phyloP scores from a whole-genome alignment of 2,113 vertebrate genomes.

The Ia io region DNA sequence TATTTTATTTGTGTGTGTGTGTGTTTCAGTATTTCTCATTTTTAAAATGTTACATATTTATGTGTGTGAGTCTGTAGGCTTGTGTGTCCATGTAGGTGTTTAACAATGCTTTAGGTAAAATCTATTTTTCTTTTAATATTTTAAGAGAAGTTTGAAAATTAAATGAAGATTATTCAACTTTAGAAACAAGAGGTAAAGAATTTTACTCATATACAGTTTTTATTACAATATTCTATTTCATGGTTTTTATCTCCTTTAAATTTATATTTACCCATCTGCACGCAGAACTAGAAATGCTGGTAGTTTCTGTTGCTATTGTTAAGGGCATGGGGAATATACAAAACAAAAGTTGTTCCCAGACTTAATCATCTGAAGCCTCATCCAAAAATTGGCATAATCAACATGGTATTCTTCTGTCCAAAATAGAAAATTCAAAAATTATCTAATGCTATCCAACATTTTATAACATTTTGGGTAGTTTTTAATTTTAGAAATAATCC shows the following conservation, averaged over 20 bases:
- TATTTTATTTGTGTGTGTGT: background rate
- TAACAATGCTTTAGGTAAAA: background rate
- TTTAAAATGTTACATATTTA: background rate
- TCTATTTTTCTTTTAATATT: background rate
- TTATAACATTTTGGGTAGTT: background rate
- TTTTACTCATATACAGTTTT: background rate
- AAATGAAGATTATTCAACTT: background rate
- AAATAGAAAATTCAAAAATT: background rate
- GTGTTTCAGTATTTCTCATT: background rate
- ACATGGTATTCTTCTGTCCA: background rate
- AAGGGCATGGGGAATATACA: background rate
- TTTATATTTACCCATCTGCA: slow-evolving; percentile 12
- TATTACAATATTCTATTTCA: background rate
- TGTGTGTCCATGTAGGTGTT: background rate
- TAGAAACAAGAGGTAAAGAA: background rate
- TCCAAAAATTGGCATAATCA: slow-evolving; percentile 13
- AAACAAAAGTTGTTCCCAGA: slow-evolving; percentile 39
- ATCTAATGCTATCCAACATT: background rate
- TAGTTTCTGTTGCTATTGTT: background rate
- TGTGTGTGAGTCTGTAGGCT: background rate
- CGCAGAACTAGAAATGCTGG: background rate
- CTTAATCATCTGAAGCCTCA: slow-evolving; percentile 39
- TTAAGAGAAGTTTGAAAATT: slow-evolving; percentile 1
- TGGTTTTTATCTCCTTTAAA: background rate
- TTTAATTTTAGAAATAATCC: slow-evolving; percentile 31